Evolutionary conservation across 1,140 invertebrate species (phyloP).

Genomic region (Drosophila teissieri): DNA sequence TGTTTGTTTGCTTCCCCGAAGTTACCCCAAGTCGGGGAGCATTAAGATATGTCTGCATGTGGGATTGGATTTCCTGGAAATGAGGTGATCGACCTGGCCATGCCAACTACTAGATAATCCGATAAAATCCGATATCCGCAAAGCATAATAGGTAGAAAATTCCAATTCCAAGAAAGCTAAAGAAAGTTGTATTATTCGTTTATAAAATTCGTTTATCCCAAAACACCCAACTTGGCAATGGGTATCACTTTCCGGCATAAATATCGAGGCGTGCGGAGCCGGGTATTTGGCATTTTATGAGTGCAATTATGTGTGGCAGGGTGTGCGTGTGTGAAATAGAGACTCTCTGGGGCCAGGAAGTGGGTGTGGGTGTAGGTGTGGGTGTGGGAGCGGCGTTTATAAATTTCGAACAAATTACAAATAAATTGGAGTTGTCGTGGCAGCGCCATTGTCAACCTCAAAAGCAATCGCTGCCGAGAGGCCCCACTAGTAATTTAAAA

Average conservation of each 20-base stretch:
- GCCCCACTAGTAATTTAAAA: constrained; percentile 78
- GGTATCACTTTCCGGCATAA: constrained; percentile 39
- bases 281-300: constrained; percentile 69
- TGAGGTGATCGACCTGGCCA: constrained; percentile 14
- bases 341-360: constrained; percentile 32
- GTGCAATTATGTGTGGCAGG: constrained; percentile 63
- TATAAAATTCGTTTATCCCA: not conserved
- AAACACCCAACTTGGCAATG: not conserved
- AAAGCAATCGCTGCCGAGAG: constrained; percentile 42
- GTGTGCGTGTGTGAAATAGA: constrained; percentile 35
- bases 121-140: too few species aligned
- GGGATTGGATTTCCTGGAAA: constrained; percentile 18
- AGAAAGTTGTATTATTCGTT: too few species aligned
- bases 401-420: constrained; percentile 83
- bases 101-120: constrained; percentile 18
- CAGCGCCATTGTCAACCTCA: constrained; percentile 68
- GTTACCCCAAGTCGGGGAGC: constrained; percentile 29
- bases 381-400: constrained; percentile 60
- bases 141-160: not conserved
- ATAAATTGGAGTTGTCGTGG: constrained; percentile 80
- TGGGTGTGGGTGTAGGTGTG: constrained; percentile 31
- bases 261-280: constrained; percentile 37
- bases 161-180: not conserved
- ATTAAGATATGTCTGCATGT: constrained; percentile 49
- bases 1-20: constrained; percentile 70